These are phyloP conservation scores for Mya arenaria DNA, from an alignment of 1,140 invertebrate genomes.

Conservation along the genomic window DNA sequence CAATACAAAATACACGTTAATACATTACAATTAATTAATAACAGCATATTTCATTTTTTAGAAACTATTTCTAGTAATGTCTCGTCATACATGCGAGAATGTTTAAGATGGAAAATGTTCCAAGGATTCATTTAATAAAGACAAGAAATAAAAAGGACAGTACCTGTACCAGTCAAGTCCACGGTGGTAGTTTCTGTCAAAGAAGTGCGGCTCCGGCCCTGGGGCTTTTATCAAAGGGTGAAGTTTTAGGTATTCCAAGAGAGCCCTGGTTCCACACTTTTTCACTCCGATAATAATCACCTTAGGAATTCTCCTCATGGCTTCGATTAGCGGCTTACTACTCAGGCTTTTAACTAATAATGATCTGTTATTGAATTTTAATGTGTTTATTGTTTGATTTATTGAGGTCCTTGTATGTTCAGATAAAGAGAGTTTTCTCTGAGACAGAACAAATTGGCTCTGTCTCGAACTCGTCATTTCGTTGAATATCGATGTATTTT, in stretches of 20 bases:
- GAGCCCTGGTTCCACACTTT: constrained; percentile 81
- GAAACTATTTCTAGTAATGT: background rate
- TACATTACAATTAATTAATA: no score
- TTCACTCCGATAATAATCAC: constrained; percentile 80
- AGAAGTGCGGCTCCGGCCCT: constrained; percentile 77
- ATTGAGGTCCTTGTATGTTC: no score
- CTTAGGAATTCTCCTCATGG: constrained; percentile 52
- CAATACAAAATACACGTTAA: no score
- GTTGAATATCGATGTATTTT: no score
- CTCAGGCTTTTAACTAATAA: no score
- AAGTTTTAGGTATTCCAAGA: constrained; percentile 79
- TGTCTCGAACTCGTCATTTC: no score
- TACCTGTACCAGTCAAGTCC: constrained; percentile 81
- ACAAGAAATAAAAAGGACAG: background rate
- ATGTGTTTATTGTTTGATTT: no score
- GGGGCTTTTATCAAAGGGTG: constrained; percentile 77
- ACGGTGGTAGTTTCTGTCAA: constrained; percentile 77
- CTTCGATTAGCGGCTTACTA: no score
- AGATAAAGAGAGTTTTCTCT: no score
- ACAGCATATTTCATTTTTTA: background rate
- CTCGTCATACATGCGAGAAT: background rate
- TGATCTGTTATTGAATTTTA: no score
- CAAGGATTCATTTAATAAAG: no score
- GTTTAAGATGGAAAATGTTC: background rate
- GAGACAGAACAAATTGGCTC: no score